Percentiles rank a stretch among this genome's conserved stretches.
phyloP scores from a whole-genome alignment of 2,888 invertebrate genomes.

The Yponomeuta plumbellus region DNA sequence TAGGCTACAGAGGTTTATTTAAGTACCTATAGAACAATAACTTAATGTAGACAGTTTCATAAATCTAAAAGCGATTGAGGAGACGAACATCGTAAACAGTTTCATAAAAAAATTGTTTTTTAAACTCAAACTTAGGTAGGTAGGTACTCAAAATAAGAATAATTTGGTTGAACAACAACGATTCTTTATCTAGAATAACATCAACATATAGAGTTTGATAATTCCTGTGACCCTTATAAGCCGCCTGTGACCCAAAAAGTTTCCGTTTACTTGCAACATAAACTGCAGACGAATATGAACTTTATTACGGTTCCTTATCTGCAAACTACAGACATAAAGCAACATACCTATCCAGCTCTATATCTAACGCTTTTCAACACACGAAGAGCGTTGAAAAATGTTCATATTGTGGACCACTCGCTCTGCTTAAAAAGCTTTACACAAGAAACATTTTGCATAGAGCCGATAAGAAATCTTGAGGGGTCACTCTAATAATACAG shows the following conservation, averaged over 20 bases:
- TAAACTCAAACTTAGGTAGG: no score
- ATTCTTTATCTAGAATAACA: no score
- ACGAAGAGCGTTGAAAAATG: neutral
- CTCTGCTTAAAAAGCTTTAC: conserved; percentile 24
- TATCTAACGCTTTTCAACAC: neutral
- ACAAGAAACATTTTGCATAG: conserved; percentile 45
- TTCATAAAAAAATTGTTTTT: no score
- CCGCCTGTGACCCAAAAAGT: neutral
- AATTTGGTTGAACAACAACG: no score
- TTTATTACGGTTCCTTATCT: neutral
- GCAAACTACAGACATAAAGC: neutral
- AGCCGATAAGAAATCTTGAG: conserved; percentile 47
- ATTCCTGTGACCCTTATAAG: no score
- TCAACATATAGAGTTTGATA: no score
- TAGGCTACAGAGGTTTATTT: no score
- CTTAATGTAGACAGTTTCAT: no score
- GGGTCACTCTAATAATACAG: neutral
- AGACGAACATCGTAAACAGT: no score
- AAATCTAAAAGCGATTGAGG: no score
- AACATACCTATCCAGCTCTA: neutral
- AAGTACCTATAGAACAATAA: no score
- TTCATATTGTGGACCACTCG: neutral
- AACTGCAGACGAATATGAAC: neutral
- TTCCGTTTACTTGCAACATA: neutral
- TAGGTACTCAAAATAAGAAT: no score